These are phyloP conservation scores for Sinocyclocheilus rhinocerous DNA, from an alignment of 2,113 vertebrate genomes.

Conservation along the genomic window DNA sequence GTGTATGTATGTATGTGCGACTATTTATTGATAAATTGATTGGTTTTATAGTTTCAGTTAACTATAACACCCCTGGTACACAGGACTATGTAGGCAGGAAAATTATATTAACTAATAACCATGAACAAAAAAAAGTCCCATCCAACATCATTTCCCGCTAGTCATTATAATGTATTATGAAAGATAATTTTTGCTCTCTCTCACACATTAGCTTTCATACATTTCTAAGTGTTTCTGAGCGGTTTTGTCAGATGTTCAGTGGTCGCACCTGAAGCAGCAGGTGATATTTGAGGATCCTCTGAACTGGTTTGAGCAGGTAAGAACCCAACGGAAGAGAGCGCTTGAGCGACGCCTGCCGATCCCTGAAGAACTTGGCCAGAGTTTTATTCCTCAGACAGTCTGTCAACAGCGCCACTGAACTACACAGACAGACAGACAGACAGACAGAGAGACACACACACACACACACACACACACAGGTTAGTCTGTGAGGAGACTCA, in stretches of 20 bases:
- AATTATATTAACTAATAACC: neutral
- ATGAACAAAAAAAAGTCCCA: neutral
- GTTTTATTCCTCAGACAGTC: slow-evolving; percentile 93
- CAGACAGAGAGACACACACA: neutral
- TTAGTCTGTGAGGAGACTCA: neutral
- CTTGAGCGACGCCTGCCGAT: slow-evolving; percentile 86
- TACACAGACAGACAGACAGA: slow-evolving; percentile 58
- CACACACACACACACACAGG: neutral
- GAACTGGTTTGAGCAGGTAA: slow-evolving; percentile 94
- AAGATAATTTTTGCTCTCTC: neutral
- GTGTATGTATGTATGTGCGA: no score
- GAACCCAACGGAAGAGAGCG: slow-evolving; percentile 90
- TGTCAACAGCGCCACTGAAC: slow-evolving; percentile 88
- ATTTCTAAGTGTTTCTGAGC: neutral
- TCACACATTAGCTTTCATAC: neutral
- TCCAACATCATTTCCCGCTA: neutral
- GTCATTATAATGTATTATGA: neutral
- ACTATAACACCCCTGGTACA: neutral
- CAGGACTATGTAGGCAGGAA: neutral
- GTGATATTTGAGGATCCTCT: slow-evolving; percentile 98
- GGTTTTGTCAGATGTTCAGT: neutral
- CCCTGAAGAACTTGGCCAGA: slow-evolving; percentile 90
- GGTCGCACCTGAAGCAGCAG: slow-evolving; percentile 89
- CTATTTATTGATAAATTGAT: no score
- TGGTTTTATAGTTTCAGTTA: neutral